A percentile compares a stretch with the other conserved stretches of the same genome.
Evolutionary conservation across 37 sponge, comb jelly and placozoan genomes (phyloP).

Genomic region (Geodia barretti): DNA sequence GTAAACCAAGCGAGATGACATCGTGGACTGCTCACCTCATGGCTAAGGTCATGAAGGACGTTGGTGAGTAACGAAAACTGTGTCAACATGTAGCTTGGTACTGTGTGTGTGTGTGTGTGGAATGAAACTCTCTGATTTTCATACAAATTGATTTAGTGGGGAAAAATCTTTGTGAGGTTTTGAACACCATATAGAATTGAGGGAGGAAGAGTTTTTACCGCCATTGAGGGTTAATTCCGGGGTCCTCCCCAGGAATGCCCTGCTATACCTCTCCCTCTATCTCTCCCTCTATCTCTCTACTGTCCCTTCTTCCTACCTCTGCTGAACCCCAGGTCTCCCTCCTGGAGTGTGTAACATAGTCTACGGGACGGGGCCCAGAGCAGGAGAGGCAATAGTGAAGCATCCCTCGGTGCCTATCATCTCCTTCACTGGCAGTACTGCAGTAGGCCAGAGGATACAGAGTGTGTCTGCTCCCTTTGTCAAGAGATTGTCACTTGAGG

Average conservation of each 20-base stretch:
- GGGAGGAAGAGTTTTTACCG: no score
- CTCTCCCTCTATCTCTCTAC: no score
- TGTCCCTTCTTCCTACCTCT: no score
- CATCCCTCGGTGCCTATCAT: conserved; percentile 80
- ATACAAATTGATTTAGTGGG: no score
- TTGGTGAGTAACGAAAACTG: no score
- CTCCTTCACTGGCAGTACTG: conserved; percentile 93
- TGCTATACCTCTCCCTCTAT: neutral
- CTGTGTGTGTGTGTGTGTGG: no score
- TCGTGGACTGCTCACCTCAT: conserved; percentile 89
- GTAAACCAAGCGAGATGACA: conserved; percentile 96
- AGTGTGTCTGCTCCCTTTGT: conserved; percentile 52
- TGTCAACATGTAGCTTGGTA: no score
- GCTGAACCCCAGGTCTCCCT: conserved; percentile 67
- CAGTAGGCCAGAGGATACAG: conserved; percentile 64
- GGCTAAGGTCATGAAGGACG: conserved; percentile 77
- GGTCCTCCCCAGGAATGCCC: neutral
- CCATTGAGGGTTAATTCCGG: no score
- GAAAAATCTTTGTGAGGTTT: no score
- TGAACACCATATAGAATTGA: no score
- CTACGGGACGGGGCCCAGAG: conserved; percentile 81
- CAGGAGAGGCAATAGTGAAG: conserved; percentile 79
- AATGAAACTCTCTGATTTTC: no score
- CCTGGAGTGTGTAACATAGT: conserved; percentile 92
- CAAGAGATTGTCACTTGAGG: conserved; percentile 89